Conservation (phyloP, 2,888 invertebrate species). For the Disparrhopalites patrizii region DNA sequence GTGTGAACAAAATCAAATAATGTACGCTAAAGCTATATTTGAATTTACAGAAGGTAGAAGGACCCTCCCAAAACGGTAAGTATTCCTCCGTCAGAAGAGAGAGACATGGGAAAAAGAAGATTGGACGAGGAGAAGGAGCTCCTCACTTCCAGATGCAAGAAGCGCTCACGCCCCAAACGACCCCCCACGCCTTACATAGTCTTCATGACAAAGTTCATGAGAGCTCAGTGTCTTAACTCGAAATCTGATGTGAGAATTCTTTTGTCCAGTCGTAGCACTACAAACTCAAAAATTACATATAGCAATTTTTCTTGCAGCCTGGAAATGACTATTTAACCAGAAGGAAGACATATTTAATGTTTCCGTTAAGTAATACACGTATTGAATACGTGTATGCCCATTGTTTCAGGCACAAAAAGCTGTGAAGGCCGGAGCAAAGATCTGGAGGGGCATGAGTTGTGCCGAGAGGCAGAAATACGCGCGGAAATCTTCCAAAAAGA, state of each 20-base stretch:
- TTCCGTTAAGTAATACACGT: too few species aligned
- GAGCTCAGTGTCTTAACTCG: neutral
- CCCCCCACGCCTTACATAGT: neutral
- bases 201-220: neutral
- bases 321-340: neutral
- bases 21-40: too few species aligned
- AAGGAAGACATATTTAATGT: neutral
- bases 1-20: too few species aligned
- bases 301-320: neutral
- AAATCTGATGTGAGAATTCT: neutral
- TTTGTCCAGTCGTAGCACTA: neutral
- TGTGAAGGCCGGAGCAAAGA: neutral
- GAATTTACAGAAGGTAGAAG: too few species aligned
- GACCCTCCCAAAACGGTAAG: too few species aligned
- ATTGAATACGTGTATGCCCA: too few species aligned
- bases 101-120: too few species aligned
- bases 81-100: too few species aligned
- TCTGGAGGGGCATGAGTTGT: neutral
- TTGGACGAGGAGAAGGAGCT: too few species aligned
- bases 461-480: neutral
- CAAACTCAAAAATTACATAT: neutral
- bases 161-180: neutral
- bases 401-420: slow-evolving; percentile 1
- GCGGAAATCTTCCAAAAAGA: neutral
- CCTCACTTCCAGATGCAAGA: too few species aligned